Base-by-base conservation (phyloP, 2,888 invertebrate genomes). In the Beris morrisii region DNA sequence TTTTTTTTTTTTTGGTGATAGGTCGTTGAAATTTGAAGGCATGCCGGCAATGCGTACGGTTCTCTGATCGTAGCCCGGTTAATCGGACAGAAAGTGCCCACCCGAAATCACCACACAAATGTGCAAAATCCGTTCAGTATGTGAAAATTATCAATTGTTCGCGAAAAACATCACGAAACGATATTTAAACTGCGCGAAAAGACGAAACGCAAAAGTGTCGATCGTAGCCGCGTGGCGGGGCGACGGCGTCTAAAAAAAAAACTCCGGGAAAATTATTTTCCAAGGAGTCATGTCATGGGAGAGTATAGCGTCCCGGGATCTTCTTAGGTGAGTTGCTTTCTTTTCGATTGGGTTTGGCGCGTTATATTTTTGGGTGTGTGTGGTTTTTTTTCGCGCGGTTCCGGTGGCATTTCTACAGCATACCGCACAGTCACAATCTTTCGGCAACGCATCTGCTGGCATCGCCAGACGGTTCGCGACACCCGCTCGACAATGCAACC, bases 391-490 rank as follows among this genome's bases (percentile, higher is more conserved):
- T 31, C 28, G 50, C 52, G 11, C 54, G 61, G 65, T 68, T 64
- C 38, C 55, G 54, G 74, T 44, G 5, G 46, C 57, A 63, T 69
- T 67, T 13, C 80, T 78, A 0, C 77, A 89, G 91, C 81, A 88
- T 88, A 79, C 88, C 88, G 74, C 89, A 88, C 76, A 88, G 90
- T 73, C 91, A 92, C 80, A 92, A 93, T 81, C 82, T 93, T 75
- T 92, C 92, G 71, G 92, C 92, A 64, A 92, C 92, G 70, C 87
- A 92, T 69, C 84, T 93, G 67, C 84, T 93, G 72, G 88, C 91
- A 70, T 92, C 92, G 59, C 92, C 92, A 70, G 92, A 92, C 80
- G 90, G 91, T 59, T 90, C 91, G 50, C 84, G 91, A 68, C 90
- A 90, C 76, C 88, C 89, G 66, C 82, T 91, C 72, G 91, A 91